Conservation (phyloP, 1,140 invertebrate species). For the Lasioglossum baleicum region DNA sequence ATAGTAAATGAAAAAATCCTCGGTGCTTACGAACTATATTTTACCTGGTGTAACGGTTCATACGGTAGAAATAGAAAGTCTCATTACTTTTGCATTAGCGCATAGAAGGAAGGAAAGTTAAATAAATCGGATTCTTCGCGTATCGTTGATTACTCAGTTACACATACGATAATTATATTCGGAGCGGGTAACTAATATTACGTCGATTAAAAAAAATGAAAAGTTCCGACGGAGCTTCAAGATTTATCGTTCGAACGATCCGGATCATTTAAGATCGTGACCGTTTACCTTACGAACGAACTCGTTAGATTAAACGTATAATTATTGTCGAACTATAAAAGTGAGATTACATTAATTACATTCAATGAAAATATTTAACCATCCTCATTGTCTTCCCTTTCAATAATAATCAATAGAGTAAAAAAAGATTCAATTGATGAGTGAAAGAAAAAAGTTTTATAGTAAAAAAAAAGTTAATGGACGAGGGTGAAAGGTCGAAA, state of each 20-base stretch:
- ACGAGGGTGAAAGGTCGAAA: too few species aligned
- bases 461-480: too few species aligned
- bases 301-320: not conserved
- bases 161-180: not conserved
- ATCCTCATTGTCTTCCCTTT: too few species aligned
- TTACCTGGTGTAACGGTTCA: not conserved
- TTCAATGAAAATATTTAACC: too few species aligned
- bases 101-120: not conserved
- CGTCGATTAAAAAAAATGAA: too few species aligned
- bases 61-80: not conserved
- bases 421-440: too few species aligned
- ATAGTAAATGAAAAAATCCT: not conserved
- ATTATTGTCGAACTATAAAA: not conserved
- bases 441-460: too few species aligned
- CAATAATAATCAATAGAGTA: too few species aligned
- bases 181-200: not conserved
- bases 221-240: too few species aligned
- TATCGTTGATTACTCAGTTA: not conserved
- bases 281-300: not conserved
- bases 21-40: not conserved
- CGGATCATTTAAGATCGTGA: not conserved
- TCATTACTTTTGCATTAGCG: not conserved
- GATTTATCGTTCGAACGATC: not conserved
- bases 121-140: conserved; percentile 1
- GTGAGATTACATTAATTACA: not conserved